Evolutionary conservation across 2,888 invertebrate species (phyloP), one percentile per base, ranked within the genome.

Genomic region (Nomada ruficornis): DNA sequence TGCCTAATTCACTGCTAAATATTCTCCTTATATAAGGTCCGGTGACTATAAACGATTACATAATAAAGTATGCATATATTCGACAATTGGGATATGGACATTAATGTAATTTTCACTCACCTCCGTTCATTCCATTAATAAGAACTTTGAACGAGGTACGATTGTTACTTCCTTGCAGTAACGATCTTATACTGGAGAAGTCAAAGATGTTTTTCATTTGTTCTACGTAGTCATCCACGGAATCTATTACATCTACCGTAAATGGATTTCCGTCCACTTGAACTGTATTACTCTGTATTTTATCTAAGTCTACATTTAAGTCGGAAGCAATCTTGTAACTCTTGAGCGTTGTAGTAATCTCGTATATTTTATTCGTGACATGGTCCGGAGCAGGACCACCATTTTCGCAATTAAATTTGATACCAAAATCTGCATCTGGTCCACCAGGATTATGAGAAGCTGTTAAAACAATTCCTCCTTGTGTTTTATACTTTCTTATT

Each of bases 391-490:
- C 99, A 0, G 99, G 99, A 0, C 98, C 99, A 72, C 99, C 99
- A 94, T 99, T 99, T 82, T 97, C 96, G 89, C 97, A 98, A 95
- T 99, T 99, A 94, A 98, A 99, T 94, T 99, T 99, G 91, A 99
- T 99, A 69, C 99, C 99, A 94, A 99, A 99, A 94, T 99, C 99
- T 86, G 98, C 97, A 92, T 98, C 96, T 10, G 98, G 98, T 52
- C 99, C 99, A 72, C 99, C 99, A 0, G 99, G 99, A 94, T 99
- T 99, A 94, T 99, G 99, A 20, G 99, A 99, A 0, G 99, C 99
- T 0, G 99, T 99, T 59, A 99, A 95, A 57, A 99, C 97, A 88
- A 99, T 99, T 15, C 99, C 99, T 88, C 99, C 99, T 87, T 97
- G 94, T 50, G 98, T 96, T 92, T 97, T 96, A 91, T 97, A 96